phyloP scores from a whole-genome alignment of 2,888 invertebrate species.

The Marasmarcha lunaedactyla region DNA sequence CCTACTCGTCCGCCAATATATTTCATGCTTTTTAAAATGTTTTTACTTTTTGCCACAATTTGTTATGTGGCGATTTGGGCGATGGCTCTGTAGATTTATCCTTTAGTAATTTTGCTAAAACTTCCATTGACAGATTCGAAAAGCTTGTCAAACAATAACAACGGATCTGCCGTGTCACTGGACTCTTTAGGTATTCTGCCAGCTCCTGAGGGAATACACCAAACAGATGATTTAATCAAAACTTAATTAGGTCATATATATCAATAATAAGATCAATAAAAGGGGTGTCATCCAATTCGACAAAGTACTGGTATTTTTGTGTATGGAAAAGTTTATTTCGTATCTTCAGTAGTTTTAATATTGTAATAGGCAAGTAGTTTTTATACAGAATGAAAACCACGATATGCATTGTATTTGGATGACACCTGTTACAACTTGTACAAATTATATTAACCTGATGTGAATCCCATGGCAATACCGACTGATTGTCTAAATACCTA shows the following conservation, averaged over 20 bases:
- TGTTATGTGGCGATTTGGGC: neutral
- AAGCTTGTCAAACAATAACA: neutral
- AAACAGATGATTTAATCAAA: too few relatives aligned
- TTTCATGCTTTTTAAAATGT: neutral
- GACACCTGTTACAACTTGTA: neutral
- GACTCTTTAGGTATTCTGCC: conserved; percentile 1
- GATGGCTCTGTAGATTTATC: neutral
- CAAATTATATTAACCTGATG: conserved; percentile 7
- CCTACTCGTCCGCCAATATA: neutral
- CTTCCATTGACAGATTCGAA: neutral
- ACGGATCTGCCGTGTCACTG: neutral
- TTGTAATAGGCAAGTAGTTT: too few relatives aligned
- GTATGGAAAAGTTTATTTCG: too few relatives aligned
- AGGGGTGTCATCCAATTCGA: too few relatives aligned
- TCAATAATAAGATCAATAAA: too few relatives aligned
- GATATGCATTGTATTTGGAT: too few relatives aligned
- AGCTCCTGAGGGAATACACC: neutral
- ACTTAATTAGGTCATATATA: too few relatives aligned
- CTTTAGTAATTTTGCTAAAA: neutral
- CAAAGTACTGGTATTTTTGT: too few relatives aligned
- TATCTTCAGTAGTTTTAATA: too few relatives aligned
- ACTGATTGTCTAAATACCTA: too few relatives aligned
- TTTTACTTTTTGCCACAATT: neutral
- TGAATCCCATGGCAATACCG: conserved; percentile 3
- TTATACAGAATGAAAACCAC: too few relatives aligned